These are phyloP conservation scores for Steinernema feltiae DNA, from an alignment of 1,140 invertebrate genomes.

Conservation along the genomic window DNA sequence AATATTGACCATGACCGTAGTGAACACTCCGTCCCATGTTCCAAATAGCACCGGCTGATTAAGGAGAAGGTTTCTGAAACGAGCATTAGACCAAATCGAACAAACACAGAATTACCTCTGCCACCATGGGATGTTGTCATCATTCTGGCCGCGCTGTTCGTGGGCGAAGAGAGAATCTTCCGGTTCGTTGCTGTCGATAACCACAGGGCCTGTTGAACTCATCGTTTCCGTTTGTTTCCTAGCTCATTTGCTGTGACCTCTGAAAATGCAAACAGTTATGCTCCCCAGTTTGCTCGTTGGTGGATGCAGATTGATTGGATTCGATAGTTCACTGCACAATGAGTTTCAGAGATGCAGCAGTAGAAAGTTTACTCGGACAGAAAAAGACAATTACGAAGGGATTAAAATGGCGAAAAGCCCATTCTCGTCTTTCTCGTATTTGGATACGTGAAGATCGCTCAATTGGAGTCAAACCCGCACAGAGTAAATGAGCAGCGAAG, in stretches of 20 bases:
- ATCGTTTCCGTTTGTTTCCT: background rate
- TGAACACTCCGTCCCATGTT: conserved; percentile 94
- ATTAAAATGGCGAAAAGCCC: background rate
- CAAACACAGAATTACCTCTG: conserved; percentile 32
- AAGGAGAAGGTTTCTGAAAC: conserved; percentile 72
- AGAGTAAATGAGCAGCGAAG: background rate
- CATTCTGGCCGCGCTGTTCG: conserved; percentile 6
- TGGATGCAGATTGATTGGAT: no score
- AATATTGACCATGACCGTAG: conserved; percentile 86
- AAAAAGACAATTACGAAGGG: background rate
- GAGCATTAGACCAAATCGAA: background rate
- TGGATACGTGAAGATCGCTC: background rate
- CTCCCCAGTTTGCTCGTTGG: no score
- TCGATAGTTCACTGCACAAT: no score
- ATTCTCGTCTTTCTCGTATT: no score
- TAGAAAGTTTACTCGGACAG: no score
- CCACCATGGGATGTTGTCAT: conserved; percentile 38
- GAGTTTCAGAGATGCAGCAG: no score
- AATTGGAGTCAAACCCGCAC: background rate
- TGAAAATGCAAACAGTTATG: background rate
- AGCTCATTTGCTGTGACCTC: background rate
- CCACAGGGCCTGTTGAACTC: background rate
- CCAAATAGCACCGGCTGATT: conserved; percentile 88
- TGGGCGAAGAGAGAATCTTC: conserved; percentile 20
- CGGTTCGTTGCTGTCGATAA: conserved; percentile 17